These are phyloP conservation scores for Puffinus mauretanicus DNA, from an alignment of 2,113 vertebrate genomes.

Conservation along the genomic window DNA sequence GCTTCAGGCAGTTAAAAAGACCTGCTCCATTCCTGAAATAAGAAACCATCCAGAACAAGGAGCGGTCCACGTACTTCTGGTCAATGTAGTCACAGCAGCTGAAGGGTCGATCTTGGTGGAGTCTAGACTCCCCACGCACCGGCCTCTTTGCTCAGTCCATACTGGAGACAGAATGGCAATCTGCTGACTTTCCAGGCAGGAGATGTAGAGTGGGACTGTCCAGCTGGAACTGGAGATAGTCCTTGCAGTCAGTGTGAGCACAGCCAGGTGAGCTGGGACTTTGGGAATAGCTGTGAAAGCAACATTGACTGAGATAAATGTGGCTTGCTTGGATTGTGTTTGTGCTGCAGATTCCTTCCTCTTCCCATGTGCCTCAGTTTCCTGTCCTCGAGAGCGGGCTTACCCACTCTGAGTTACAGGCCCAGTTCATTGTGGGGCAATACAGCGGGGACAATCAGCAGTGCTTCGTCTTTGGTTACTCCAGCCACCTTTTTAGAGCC, in stretches of 20 bases:
- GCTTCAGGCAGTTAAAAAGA: not conserved
- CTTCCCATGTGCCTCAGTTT: not conserved
- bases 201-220: not conserved
- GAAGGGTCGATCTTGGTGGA: not conserved
- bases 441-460: not conserved
- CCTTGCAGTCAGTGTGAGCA: not conserved
- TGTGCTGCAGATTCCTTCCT: not conserved
- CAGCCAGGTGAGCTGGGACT: not conserved
- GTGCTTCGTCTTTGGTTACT: not conserved
- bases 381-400: not conserved
- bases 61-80: rapidly evolving
- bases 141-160: not conserved
- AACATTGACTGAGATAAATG: not conserved
- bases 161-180: not conserved
- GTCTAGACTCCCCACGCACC: not conserved
- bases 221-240: not conserved
- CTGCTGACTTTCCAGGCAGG: not conserved
- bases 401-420: not conserved
- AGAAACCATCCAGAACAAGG: not conserved
- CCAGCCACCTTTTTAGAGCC: not conserved
- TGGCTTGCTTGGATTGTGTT: not conserved
- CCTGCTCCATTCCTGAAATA: not conserved
- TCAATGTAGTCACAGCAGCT: not conserved
- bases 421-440: not conserved
- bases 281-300: not conserved